Evolutionary conservation across 2,888 invertebrate species (phyloP).

Genomic region (Ceratothoa steindachneri): DNA sequence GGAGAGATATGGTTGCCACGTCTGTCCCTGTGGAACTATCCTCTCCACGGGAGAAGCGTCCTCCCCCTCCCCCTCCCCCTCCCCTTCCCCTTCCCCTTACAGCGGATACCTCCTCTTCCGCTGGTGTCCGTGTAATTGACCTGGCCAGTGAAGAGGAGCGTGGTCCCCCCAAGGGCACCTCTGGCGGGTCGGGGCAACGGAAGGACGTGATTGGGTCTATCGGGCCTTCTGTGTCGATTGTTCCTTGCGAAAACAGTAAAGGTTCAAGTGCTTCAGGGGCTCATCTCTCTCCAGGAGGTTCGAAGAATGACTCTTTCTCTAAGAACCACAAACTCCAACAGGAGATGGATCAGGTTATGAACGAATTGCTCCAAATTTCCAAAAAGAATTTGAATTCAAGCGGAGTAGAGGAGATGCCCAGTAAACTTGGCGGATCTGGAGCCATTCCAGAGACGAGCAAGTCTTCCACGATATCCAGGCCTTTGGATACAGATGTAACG

Average conservation of each 20-base stretch:
- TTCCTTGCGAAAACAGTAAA: background rate
- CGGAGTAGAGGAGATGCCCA: background rate
- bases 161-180: background rate
- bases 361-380: slow-evolving; percentile 43
- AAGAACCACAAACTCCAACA: slow-evolving; percentile 37
- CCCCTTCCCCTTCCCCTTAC: background rate
- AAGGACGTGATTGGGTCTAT: background rate
- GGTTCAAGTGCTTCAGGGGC: background rate
- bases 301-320: background rate
- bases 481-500: background rate
- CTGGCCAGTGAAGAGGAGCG: slow-evolving; percentile 40
- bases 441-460: background rate
- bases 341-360: slow-evolving; percentile 45
- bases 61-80: background rate
- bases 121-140: slow-evolving; percentile 29
- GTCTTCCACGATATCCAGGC: background rate
- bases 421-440: background rate
- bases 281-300: background rate
- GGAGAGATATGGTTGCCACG: background rate
- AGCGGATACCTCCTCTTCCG: background rate
- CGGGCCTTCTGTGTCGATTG: background rate
- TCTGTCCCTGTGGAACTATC: background rate
- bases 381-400: slow-evolving; percentile 23
- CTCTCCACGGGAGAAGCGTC: background rate
- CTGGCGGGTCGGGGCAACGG: background rate